Conservation (phyloP, 92 coral and sea anemone species). For the Zoanthus solanderi region DNA sequence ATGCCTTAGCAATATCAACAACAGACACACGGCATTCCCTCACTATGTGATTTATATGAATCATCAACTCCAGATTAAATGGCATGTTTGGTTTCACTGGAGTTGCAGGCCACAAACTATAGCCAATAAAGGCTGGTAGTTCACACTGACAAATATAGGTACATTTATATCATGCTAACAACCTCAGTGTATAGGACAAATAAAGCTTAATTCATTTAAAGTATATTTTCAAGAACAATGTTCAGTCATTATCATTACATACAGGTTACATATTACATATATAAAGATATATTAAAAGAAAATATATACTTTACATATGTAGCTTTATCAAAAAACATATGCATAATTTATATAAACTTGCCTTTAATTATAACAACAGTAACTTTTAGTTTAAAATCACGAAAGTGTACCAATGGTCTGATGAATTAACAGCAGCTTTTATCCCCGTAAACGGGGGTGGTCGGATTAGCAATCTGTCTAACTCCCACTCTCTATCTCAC, state of each 20-base stretch:
- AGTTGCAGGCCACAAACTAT: constrained; percentile 72
- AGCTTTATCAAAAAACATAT: neutral
- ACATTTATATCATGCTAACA: constrained; percentile 55
- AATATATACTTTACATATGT: neutral
- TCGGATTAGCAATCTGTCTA: neutral
- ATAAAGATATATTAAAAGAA: neutral
- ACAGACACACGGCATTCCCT: constrained; percentile 71
- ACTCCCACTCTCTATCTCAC: too few species aligned
- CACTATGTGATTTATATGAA: neutral
- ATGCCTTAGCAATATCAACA: constrained; percentile 48
- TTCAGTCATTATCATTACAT: neutral
- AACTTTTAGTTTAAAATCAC: neutral
- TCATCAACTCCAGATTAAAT: constrained; percentile 59
- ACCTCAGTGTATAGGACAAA: constrained; percentile 40
- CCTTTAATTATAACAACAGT: constrained; percentile 32
- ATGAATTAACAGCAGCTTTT: neutral
- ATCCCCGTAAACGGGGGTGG: neutral
- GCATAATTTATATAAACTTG: neutral
- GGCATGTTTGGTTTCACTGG: constrained; percentile 70
- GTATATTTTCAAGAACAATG: neutral
- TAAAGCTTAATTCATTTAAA: neutral
- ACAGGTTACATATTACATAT: neutral
- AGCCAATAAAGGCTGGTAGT: constrained; percentile 46
- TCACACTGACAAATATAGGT: constrained; percentile 54
- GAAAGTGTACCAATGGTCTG: neutral